phyloP scores from a whole-genome alignment of 2,113 vertebrate species.

The Tetrao urogallus region DNA sequence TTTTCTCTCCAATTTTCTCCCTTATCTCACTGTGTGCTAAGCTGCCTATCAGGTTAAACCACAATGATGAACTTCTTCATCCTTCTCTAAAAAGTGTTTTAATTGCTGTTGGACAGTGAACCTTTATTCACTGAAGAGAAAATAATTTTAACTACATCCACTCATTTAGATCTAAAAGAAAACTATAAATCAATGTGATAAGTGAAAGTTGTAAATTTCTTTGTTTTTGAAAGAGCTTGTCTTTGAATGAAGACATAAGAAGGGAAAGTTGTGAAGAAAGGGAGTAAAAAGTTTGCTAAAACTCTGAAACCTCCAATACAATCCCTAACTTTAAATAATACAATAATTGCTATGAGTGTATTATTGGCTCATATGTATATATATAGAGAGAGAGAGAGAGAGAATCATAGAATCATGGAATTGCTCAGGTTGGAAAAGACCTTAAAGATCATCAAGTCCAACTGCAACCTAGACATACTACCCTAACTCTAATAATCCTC shows the following conservation, averaged over 20 bases:
- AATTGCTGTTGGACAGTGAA: background rate
- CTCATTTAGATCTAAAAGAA: background rate
- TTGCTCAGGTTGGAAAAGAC: too few relatives aligned
- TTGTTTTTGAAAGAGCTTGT: background rate
- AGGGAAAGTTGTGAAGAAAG: background rate
- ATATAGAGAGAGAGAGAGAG: background rate
- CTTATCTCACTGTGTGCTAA: too few relatives aligned
- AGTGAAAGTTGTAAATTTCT: background rate
- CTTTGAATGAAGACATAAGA: background rate
- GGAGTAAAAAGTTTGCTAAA: background rate
- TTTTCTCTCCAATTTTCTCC: too few relatives aligned
- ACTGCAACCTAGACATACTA: too few relatives aligned
- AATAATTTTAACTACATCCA: background rate
- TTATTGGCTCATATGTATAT: background rate
- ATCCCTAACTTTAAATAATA: background rate
- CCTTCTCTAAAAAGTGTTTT: background rate
- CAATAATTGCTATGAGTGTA: background rate
- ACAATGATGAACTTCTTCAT: background rate
- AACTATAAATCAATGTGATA: background rate
- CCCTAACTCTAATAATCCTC: too few relatives aligned
- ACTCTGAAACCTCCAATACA: background rate
- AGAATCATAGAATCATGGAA: too few relatives aligned
- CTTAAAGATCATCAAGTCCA: too few relatives aligned
- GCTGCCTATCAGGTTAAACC: too few relatives aligned
- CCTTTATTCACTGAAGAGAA: background rate